These are phyloP conservation scores for Vollenhovia emeryi DNA, from an alignment of 1,140 invertebrate genomes.

Conservation along the genomic window DNA sequence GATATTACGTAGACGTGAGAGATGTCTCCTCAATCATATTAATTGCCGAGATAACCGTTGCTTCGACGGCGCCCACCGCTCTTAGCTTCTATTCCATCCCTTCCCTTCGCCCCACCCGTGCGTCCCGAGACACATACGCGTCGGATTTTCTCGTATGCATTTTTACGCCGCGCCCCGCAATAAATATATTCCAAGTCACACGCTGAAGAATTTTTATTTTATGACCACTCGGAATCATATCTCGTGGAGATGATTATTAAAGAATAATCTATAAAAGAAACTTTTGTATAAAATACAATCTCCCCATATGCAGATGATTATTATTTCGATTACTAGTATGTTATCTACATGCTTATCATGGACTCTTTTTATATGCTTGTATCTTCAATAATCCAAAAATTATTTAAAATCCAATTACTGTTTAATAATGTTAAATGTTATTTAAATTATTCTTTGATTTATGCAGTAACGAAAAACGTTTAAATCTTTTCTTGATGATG, in stretches of 20 bases:
- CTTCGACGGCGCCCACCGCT: slow-evolving; percentile 77
- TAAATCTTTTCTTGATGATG: neutral
- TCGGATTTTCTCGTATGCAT: slow-evolving; percentile 4
- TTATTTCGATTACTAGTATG: neutral
- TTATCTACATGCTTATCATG: neutral
- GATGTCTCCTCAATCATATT: slow-evolving; percentile 85
- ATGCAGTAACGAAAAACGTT: neutral
- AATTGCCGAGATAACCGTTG: slow-evolving; percentile 84
- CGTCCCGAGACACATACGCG: slow-evolving; percentile 15
- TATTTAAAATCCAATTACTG: neutral
- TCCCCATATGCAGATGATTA: neutral
- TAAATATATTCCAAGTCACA: neutral
- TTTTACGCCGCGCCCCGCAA: neutral
- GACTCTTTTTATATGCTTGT: neutral
- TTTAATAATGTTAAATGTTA: neutral
- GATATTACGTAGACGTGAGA: slow-evolving; percentile 85
- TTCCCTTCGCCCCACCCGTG: slow-evolving; percentile 15
- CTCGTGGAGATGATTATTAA: neutral
- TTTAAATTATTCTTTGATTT: neutral
- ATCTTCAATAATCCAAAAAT: neutral
- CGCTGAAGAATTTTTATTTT: neutral
- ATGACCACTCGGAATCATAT: neutral
- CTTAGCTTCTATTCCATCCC: slow-evolving; percentile 52
- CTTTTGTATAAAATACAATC: neutral
- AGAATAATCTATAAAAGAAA: neutral